A percentile compares a stretch with the other conserved stretches of the same genome.
phyloP scores from a whole-genome alignment of 2,113 vertebrate genomes.

The Nannospalax galili region DNA sequence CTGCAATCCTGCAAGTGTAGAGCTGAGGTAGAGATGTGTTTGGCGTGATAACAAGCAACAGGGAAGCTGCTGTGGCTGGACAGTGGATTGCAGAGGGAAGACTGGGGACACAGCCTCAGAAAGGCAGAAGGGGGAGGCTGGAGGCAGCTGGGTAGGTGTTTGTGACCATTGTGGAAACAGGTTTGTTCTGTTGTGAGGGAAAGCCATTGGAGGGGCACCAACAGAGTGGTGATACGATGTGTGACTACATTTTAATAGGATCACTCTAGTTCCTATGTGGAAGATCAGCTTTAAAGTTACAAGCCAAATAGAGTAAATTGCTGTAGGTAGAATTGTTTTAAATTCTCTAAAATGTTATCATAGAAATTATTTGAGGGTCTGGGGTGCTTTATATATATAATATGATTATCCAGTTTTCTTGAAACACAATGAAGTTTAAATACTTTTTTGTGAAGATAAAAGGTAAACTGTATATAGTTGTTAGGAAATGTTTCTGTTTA shows the following conservation, averaged over 20 bases:
- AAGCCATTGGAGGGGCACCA: not conserved
- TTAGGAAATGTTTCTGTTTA: not conserved
- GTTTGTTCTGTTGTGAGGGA: not conserved
- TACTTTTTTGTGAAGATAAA: not conserved
- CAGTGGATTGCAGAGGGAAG: no score
- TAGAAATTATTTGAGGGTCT: not conserved
- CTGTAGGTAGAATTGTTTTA: not conserved
- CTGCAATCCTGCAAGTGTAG: not conserved
- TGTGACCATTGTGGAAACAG: not conserved
- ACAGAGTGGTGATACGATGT: no score
- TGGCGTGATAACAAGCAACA: not conserved
- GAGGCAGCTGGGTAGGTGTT: not conserved
- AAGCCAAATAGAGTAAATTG: not conserved
- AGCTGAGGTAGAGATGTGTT: not conserved
- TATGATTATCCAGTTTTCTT: no score
- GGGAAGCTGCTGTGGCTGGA: not conserved
- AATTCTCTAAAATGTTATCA: not conserved
- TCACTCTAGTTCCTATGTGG: not conserved
- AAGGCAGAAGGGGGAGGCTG: not conserved
- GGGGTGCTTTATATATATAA: no score
- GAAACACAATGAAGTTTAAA: not conserved
- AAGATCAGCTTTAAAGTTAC: not conserved
- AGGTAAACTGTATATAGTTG: not conserved
- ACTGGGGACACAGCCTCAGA: not conserved
- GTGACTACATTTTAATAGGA: not conserved